Evolutionary conservation across 2,113 vertebrate genomes (phyloP), one percentile per base, ranked within the genome.

Genomic region (Microcebus jonahi): DNA sequence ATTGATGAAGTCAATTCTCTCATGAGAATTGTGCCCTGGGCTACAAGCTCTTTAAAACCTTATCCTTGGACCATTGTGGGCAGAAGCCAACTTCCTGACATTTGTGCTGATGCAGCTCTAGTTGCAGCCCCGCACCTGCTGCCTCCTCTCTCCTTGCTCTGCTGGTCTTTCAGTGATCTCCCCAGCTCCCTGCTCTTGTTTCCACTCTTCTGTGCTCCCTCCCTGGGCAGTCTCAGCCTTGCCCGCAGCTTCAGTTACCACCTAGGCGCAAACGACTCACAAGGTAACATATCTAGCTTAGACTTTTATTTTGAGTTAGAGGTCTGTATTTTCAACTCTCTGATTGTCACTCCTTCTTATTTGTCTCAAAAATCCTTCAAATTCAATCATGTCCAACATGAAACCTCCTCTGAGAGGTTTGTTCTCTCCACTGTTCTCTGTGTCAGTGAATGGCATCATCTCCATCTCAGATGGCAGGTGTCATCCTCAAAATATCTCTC

Each of bases 241-340:
- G 42, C 73, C 91, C n/a, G 18, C 67, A 20, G 31, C 73, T 96
- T 94, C 89, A 96, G 23, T 96, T 96, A 95, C 85, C 82, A 91
- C 68, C 77, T 91, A 88, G 89, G 67, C 90, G 50, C 86, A 94
- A 96, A 80, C 93, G 96, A 96, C 85, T 96, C 96, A 95, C 86
- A 86, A 83, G 77, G 59, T 94, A 86, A 93, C 70, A 65, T 86
- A 94, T 94, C 89, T 85, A 71, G 82, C 61, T 90, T 84, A 95
- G 94, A 97, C 61, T 85, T 97, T 96, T 92, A 85, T 77, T 90
- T 94, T 65, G 85, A 96, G 67, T 63, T 42, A 61, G 18, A 45
- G 21, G 34, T 95, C 93, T 96, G 61, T 91, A 88, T 73, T 96
- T 96, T 88, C 80, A 97, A 15, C 65, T 90, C 50, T 83, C 48